A percentile compares a stretch with the other conserved stretches of the same genome.
Evolutionary conservation across 2,113 vertebrate species (phyloP).

Genomic region (Limanda limanda): DNA sequence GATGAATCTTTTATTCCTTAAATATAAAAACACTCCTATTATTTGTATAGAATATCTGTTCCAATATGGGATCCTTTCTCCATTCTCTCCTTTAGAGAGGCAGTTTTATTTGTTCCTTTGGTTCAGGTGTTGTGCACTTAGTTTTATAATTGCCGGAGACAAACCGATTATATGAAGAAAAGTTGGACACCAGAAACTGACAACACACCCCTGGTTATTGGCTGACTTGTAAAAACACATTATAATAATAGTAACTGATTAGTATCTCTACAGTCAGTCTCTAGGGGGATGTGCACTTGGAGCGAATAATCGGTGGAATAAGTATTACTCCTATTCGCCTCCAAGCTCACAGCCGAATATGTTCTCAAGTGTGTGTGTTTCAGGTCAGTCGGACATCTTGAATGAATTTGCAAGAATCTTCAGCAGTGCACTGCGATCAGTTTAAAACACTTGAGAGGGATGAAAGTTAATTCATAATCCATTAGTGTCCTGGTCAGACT

Average conservation of each 20-base stretch:
- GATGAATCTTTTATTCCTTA: no score
- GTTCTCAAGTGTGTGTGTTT: conserved; percentile 40
- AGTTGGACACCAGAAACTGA: not conserved
- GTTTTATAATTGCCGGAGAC: not conserved
- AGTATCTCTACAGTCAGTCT: conserved; percentile 18
- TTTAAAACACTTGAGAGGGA: not conserved
- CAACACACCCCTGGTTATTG: conserved; percentile 24
- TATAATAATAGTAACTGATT: conserved; percentile 30
- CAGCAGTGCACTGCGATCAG: not conserved
- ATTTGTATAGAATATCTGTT: no score
- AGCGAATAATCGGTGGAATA: conserved; percentile 52
- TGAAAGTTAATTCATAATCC: conserved; percentile 4
- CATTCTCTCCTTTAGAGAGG: no score
- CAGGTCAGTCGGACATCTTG: conserved; percentile 26
- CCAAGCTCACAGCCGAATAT: no score
- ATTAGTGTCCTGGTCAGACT: not conserved
- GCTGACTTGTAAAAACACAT: conserved; percentile 17
- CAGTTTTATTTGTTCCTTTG: not conserved
- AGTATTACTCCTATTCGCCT: conserved; percentile 12
- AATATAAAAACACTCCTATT: no score
- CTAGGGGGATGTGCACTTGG: conserved; percentile 32
- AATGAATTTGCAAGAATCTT: not conserved
- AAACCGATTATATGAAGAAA: not conserved
- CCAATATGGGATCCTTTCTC: not conserved
- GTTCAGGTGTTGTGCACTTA: not conserved